These are phyloP conservation scores for Sebastolobus alascanus DNA, from an alignment of 2,797 vertebrate genomes.

Conservation along the genomic window DNA sequence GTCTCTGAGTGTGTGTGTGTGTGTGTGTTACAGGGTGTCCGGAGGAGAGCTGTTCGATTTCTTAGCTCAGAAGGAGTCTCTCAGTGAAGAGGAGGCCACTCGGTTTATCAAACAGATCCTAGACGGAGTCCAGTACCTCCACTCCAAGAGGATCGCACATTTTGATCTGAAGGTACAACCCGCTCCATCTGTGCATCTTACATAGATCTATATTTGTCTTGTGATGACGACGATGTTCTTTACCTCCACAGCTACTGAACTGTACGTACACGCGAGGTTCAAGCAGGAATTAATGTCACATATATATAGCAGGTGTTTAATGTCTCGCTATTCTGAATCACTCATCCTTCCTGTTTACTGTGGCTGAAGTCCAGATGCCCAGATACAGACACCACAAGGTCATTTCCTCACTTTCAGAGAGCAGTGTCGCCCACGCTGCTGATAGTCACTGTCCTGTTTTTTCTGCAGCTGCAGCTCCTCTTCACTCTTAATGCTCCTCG, in stretches of 20 bases:
- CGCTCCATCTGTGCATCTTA: background rate
- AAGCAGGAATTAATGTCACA: background rate
- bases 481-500: background rate
- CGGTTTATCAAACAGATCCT: slow-evolving; percentile 98
- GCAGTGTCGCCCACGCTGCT: slow-evolving; percentile 42
- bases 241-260: background rate
- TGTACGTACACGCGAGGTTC: background rate
- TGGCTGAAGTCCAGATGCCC: slow-evolving; percentile 58
- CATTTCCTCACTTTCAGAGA: slow-evolving; percentile 62
- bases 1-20: slow-evolving; percentile 39
- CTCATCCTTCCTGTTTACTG: slow-evolving; percentile 70
- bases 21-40: slow-evolving; percentile 86
- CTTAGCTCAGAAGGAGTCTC: slow-evolving; percentile 94
- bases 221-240: slow-evolving; percentile 5
- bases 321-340: slow-evolving; percentile 42
- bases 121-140: slow-evolving; percentile 94
- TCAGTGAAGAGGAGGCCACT: slow-evolving; percentile 97
- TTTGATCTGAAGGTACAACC: slow-evolving; percentile 95
- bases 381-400: slow-evolving; percentile 65
- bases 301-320: slow-evolving; percentile 45
- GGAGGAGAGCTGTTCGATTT: slow-evolving; percentile 96
- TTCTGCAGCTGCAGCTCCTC: slow-evolving; percentile 22
- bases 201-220: background rate
- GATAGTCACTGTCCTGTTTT: slow-evolving; percentile 63
- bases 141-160: slow-evolving; percentile 93